phyloP scores from a whole-genome alignment of 2,888 invertebrate species.

The Merodon equestris region DNA sequence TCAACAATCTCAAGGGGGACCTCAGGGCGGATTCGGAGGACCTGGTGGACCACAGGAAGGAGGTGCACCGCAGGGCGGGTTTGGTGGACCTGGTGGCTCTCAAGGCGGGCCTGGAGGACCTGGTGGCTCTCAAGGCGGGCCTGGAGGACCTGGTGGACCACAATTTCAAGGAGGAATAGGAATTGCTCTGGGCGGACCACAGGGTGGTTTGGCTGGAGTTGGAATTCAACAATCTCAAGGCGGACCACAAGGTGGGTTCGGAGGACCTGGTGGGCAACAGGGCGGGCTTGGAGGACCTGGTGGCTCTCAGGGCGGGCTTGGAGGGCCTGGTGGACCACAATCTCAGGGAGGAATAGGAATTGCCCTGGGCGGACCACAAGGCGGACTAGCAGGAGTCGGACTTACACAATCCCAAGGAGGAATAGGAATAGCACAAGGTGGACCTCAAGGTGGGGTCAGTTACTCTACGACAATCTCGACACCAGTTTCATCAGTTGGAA shows the following conservation, averaged over 20 bases:
- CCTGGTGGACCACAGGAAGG: too few relatives aligned
- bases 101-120: background rate
- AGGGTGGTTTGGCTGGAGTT: too few relatives aligned
- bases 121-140: background rate
- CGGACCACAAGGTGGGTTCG: too few relatives aligned
- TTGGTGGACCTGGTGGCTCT: too few relatives aligned
- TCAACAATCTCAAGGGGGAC: too few relatives aligned
- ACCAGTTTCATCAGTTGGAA: conserved; percentile 20
- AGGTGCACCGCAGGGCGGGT: too few relatives aligned
- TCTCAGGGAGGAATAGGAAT: background rate
- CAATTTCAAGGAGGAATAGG: too few relatives aligned
- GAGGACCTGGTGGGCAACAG: too few relatives aligned
- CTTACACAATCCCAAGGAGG: background rate
- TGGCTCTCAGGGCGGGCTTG: background rate
- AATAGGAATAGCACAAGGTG: background rate
- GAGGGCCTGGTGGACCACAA: background rate
- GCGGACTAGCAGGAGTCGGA: too few relatives aligned
- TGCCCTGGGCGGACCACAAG: background rate
- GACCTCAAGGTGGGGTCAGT: background rate
- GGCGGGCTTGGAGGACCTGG: too few relatives aligned
- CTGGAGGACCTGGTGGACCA: background rate
- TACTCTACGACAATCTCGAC: background rate
- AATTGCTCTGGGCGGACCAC: background rate
- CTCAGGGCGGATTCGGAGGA: too few relatives aligned
- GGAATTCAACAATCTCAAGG: background rate